Evolutionary conservation across 2,888 invertebrate genomes (phyloP).

Genomic region (Scelioninae gen. 2): DNA sequence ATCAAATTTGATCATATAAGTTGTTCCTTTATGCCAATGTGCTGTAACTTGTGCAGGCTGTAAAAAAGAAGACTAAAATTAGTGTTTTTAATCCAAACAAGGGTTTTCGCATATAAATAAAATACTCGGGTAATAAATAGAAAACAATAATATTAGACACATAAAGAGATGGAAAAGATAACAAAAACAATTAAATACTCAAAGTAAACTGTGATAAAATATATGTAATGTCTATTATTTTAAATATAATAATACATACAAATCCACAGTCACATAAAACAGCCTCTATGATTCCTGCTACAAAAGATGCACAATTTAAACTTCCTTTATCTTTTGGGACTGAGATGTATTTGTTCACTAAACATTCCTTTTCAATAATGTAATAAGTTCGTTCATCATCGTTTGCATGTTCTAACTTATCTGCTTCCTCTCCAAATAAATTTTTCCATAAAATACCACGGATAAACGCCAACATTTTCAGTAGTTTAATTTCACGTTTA

Average conservation of each 20-base stretch:
- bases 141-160: no score
- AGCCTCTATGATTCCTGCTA: constrained; percentile 98
- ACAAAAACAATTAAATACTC: no score
- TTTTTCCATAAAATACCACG: constrained; percentile 99
- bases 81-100: no score
- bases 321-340: constrained; percentile 98
- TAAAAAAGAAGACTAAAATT: no score
- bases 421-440: constrained; percentile 98
- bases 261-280: constrained; percentile 96
- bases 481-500: constrained; percentile 95
- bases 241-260: constrained; percentile 85
- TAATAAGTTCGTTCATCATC: constrained; percentile 99
- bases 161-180: no score
- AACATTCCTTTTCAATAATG: constrained; percentile 97
- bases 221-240: no score
- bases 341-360: constrained; percentile 97
- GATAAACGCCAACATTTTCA: constrained; percentile 95
- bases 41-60: constrained; percentile 98
- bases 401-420: constrained; percentile 98
- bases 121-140: no score
- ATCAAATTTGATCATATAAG: constrained; percentile 99
- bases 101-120: no score
- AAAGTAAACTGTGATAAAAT: no score
- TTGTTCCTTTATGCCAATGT: constrained; percentile 99
- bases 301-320: constrained; percentile 98